Evolutionary conservation across 2,888 invertebrate genomes (phyloP).

Genomic region (Oeneis ivallda): DNA sequence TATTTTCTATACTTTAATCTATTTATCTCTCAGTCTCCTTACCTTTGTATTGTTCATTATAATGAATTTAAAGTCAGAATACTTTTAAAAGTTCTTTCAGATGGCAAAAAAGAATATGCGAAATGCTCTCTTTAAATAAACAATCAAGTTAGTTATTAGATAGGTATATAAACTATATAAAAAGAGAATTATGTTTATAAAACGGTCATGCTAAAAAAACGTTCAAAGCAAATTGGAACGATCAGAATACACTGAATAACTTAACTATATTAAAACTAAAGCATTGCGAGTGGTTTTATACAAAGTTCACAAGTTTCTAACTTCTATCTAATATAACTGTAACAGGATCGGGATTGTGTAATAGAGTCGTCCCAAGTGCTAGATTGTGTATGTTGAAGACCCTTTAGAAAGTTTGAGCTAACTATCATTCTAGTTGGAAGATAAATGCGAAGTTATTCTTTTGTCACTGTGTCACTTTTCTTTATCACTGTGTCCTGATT

Average conservation of each 20-base stretch:
- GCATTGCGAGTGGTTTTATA: slow-evolving; percentile 1
- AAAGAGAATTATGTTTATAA: too few relatives aligned
- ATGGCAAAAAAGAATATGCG: neutral
- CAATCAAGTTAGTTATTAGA: neutral
- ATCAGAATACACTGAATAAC: neutral
- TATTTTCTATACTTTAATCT: neutral
- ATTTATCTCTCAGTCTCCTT: neutral
- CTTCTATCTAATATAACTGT: slow-evolving; percentile 10
- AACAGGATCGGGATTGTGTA: neutral
- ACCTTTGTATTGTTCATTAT: neutral
- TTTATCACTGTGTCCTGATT: too few relatives aligned
- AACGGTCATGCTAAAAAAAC: slow-evolving; percentile 8
- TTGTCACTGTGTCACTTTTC: neutral
- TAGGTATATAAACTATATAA: too few relatives aligned
- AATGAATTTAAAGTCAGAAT: neutral
- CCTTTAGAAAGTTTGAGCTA: neutral
- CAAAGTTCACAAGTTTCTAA: neutral
- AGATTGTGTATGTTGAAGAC: neutral
- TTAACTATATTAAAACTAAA: slow-evolving; percentile 11
- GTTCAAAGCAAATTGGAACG: slow-evolving; percentile 1
- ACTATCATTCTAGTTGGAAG: neutral
- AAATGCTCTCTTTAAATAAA: neutral
- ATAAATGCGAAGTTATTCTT: neutral
- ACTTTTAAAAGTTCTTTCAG: neutral
- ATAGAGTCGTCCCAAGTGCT: neutral